Conservation (phyloP, 2,113 vertebrate species). For the Rhea pennata region DNA sequence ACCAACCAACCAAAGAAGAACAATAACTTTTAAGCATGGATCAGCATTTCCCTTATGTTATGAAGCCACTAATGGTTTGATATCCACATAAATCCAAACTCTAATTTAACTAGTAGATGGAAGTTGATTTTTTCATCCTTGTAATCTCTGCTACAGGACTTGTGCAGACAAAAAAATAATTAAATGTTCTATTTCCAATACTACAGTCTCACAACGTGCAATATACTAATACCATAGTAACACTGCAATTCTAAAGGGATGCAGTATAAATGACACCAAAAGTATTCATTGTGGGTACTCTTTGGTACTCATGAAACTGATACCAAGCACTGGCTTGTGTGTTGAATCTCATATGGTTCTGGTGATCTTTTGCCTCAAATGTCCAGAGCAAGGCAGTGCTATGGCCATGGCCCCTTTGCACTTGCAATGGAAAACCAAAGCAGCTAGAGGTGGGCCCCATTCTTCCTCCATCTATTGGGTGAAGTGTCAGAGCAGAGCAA, state of each 20-base stretch:
- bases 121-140: neutral
- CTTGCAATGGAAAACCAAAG: neutral
- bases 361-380: neutral
- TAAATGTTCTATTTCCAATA: neutral
- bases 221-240: neutral
- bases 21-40: neutral
- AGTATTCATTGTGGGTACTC: neutral
- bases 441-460: neutral
- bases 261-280: neutral
- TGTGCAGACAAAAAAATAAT: neutral
- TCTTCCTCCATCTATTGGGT: neutral
- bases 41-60: neutral
- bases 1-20: neutral
- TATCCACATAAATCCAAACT: neutral
- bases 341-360: neutral
- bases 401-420: fast-evolving
- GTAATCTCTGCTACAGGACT: neutral
- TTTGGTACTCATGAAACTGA: neutral
- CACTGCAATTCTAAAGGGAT: neutral
- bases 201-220: neutral
- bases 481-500: neutral
- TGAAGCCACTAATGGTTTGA: neutral
- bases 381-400: neutral
- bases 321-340: neutral
- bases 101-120: neutral